A percentile compares a stretch with the other conserved stretches of the same genome.
Conservation (phyloP, 2,113 vertebrate genomes). For the Chrysochloris asiatica region DNA sequence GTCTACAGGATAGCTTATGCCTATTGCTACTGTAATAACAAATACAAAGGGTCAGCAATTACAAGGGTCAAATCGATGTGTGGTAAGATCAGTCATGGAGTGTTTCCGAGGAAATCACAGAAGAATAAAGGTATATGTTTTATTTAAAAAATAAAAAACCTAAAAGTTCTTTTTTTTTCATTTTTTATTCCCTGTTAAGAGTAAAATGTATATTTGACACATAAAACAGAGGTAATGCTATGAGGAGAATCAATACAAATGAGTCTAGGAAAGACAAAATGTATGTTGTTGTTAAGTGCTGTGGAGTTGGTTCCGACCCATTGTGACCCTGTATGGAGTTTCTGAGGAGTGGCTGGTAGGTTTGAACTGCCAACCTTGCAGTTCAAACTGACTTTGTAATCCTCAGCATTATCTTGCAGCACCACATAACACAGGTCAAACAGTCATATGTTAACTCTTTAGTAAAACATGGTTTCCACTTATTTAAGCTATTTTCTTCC, state of each 20-base stretch:
- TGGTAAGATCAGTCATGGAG: neutral
- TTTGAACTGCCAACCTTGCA: too few species aligned
- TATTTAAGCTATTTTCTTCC: neutral
- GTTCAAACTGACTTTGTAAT: too few species aligned
- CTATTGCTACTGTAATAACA: neutral
- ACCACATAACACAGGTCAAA: too few species aligned
- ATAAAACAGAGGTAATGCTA: neutral
- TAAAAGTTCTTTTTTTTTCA: too few species aligned
- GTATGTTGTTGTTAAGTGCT: too few species aligned
- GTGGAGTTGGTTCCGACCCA: too few species aligned
- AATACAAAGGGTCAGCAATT: neutral
- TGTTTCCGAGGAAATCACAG: neutral
- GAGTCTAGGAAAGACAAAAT: neutral
- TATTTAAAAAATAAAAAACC: too few species aligned
- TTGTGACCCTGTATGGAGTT: too few species aligned
- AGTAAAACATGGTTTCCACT: neutral
- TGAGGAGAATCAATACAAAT: neutral
- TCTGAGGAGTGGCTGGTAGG: too few species aligned
- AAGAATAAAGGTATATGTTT: neutral
- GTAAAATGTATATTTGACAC: conserved; percentile 18
- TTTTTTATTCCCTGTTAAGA: too few species aligned
- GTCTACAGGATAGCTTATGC: neutral
- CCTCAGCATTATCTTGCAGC: too few species aligned
- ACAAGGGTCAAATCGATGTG: neutral
- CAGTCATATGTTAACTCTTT: neutral